A percentile compares a stretch with the other conserved stretches of the same genome.
These are phyloP conservation scores for Tenthredo notha DNA, from an alignment of 2,888 invertebrate genomes.

Conservation along the genomic window DNA sequence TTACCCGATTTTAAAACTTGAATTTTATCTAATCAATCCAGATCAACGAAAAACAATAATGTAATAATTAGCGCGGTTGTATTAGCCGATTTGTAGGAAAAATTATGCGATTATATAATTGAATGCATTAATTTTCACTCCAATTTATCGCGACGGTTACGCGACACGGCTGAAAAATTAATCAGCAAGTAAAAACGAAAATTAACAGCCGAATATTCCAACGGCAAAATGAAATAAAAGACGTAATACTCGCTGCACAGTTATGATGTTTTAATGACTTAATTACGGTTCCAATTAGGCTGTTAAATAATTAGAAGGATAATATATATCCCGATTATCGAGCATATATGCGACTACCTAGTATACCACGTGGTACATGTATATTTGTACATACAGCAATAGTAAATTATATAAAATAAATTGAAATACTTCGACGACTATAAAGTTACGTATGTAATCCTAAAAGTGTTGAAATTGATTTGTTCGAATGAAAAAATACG, in stretches of 20 bases:
- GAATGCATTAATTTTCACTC: not conserved
- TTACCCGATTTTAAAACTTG: not conserved
- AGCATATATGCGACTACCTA: not conserved
- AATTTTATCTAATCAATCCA: not conserved
- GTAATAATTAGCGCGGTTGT: too few relatives aligned
- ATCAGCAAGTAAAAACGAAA: not conserved
- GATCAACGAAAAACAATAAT: not conserved
- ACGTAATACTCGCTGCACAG: not conserved
- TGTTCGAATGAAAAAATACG: not conserved
- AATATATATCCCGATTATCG: conserved; percentile 3
- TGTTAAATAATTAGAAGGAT: conserved; percentile 32
- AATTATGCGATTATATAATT: not conserved
- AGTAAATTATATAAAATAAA: not conserved
- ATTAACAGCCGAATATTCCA: not conserved
- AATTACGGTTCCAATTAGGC: conserved; percentile 25
- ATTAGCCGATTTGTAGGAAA: not conserved
- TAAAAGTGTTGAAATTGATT: not conserved
- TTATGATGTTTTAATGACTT: conserved; percentile 32
- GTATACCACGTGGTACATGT: not conserved
- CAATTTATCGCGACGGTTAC: not conserved
- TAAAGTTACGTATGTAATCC: not conserved
- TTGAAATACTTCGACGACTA: not conserved
- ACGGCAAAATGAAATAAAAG: not conserved
- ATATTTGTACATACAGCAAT: not conserved
- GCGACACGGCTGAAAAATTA: not conserved